A percentile compares a stretch with the other conserved stretches of the same genome.
phyloP scores from a whole-genome alignment of 1,140 invertebrate species.

The Archivesica marissinica region DNA sequence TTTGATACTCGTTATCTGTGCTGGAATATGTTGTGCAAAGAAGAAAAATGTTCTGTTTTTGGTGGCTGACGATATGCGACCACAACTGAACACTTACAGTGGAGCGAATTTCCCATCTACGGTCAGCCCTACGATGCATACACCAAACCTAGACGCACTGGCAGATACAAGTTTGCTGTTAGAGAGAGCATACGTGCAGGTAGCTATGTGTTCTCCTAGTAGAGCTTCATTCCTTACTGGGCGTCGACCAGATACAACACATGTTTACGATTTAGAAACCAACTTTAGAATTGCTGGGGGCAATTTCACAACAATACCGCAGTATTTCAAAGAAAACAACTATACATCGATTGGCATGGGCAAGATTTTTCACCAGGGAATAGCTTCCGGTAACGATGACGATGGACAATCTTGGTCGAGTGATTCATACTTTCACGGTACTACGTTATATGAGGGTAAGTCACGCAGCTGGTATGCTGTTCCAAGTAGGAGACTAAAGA shows the following conservation, averaged over 20 bases:
- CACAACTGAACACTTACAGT: constrained; percentile 88
- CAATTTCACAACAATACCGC: constrained; percentile 93
- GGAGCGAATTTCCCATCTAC: constrained; percentile 77
- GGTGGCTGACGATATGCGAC: constrained; percentile 91
- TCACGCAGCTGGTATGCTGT: constrained; percentile 42
- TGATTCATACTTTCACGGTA: constrained; percentile 57
- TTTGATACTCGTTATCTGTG: too few species aligned
- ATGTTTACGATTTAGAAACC: constrained; percentile 89
- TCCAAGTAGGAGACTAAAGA: constrained; percentile 26
- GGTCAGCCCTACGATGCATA: constrained; percentile 85
- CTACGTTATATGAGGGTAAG: constrained; percentile 13
- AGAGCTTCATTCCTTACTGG: constrained; percentile 93
- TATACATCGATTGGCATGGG: constrained; percentile 91
- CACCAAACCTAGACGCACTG: constrained; percentile 91
- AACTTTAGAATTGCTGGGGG: constrained; percentile 91
- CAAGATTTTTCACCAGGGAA: constrained; percentile 91
- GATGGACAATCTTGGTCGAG: constrained; percentile 61
- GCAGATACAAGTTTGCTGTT: constrained; percentile 87
- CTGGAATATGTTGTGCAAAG: too few species aligned
- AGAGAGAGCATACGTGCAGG: constrained; percentile 83
- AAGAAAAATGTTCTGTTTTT: constrained; percentile 90
- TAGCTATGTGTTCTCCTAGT: constrained; percentile 86
- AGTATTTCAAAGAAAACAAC: constrained; percentile 91
- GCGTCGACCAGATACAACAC: constrained; percentile 90
- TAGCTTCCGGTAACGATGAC: constrained; percentile 33